These are phyloP conservation scores for Aphelinus atriplicis DNA, from an alignment of 1,140 invertebrate genomes.

Conservation along the genomic window DNA sequence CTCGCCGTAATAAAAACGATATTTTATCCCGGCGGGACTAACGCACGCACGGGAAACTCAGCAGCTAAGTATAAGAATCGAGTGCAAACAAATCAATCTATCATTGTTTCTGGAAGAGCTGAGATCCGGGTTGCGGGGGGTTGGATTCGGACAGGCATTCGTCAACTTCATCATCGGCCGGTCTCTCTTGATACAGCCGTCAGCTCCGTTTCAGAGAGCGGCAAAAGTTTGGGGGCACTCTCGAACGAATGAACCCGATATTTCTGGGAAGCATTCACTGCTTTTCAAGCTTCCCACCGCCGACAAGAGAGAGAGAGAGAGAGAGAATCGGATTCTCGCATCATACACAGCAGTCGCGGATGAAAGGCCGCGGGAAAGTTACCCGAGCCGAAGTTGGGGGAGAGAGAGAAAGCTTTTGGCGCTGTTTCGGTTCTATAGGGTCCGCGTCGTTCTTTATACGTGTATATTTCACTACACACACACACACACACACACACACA, in stretches of 20 bases:
- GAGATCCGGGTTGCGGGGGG: too few species aligned
- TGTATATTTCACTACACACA: too few species aligned
- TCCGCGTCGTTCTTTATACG: too few species aligned
- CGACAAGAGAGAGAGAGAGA: background rate
- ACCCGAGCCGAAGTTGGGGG: background rate
- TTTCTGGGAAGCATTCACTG: background rate
- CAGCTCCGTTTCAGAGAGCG: background rate
- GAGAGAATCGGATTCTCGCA: background rate
- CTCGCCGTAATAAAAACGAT: too few species aligned
- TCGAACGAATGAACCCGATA: slow-evolving; percentile 24
- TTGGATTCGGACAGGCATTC: too few species aligned
- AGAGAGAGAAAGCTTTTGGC: background rate
- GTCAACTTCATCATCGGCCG: background rate
- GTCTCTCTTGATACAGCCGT: background rate
- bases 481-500: too few species aligned
- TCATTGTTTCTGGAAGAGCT: background rate
- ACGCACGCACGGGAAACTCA: too few species aligned
- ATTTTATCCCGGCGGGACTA: too few species aligned
- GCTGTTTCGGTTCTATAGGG: too few species aligned
- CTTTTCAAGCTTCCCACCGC: background rate
- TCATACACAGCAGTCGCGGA: background rate
- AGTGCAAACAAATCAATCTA: slow-evolving; percentile 20
- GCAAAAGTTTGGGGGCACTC: slow-evolving; percentile 14
- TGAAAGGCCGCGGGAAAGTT: slow-evolving; percentile 7
- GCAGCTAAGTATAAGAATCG: too few species aligned